A percentile compares a stretch with the other conserved stretches of the same genome.
phyloP scores from a whole-genome alignment of 2,888 invertebrate genomes.

The Pardosa pseudoannulata region DNA sequence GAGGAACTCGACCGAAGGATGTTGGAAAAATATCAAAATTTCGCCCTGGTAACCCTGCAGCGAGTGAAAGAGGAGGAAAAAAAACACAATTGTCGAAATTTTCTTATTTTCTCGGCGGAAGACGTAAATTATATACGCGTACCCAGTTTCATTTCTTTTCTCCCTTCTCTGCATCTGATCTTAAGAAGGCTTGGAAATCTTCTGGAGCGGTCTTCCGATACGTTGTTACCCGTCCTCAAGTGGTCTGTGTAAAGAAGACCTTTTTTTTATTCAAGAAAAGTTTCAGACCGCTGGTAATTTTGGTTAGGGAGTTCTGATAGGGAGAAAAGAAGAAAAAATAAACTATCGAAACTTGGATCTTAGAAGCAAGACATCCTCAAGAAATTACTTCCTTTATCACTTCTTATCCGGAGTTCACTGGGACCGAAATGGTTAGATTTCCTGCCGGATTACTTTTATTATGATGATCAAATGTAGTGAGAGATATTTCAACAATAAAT shows the following conservation, averaged over 20 bases:
- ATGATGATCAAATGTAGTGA: no score
- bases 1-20: conserved; percentile 32
- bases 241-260: neutral
- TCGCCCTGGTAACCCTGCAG: conserved; percentile 42
- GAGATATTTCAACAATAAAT: no score
- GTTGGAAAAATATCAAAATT: conserved; percentile 28
- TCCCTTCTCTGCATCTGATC: conserved; percentile 7
- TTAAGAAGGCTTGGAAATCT: conserved; percentile 31
- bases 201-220: conserved; percentile 38
- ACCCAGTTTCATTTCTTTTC: neutral
- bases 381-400: no score
- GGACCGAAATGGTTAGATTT: no score
- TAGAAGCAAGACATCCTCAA: no score
- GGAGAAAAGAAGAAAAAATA: neutral
- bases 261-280: neutral
- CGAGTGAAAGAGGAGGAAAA: neutral
- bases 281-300: neutral
- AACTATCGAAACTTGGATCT: no score
- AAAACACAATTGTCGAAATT: conserved; percentile 53
- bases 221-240: neutral
- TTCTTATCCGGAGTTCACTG: no score
- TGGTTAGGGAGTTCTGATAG: neutral
- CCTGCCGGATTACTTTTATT: no score
- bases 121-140: conserved; percentile 59
- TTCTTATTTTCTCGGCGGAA: conserved; percentile 58